These are phyloP conservation scores for Spheniscus humboldti DNA, from an alignment of 2,797 vertebrate genomes.

Conservation along the genomic window DNA sequence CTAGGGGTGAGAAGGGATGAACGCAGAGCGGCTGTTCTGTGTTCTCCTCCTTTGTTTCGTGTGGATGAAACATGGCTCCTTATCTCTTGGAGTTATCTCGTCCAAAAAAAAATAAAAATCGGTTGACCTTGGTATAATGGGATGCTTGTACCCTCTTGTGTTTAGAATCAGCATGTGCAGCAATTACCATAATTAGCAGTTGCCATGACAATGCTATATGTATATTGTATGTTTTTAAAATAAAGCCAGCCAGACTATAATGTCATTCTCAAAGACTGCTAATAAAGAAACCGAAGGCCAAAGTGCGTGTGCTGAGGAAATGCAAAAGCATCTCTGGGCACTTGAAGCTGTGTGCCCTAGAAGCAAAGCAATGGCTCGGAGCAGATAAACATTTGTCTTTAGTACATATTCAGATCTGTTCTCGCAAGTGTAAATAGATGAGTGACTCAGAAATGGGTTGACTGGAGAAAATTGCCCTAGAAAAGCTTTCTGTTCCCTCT, in stretches of 20 bases:
- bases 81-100: background rate
- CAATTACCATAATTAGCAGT: conserved; percentile 63
- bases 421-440: background rate
- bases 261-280: background rate
- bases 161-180: conserved; percentile 62
- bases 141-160: conserved; percentile 61
- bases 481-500: background rate
- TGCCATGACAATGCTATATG: conserved; percentile 69
- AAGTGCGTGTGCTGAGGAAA: background rate
- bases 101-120: background rate
- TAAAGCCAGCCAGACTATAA: conserved; percentile 41
- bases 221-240: conserved; percentile 12
- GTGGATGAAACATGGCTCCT: background rate
- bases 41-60: background rate
- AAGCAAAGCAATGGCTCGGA: background rate
- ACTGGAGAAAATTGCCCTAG: background rate
- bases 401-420: background rate
- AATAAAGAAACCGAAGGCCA: background rate
- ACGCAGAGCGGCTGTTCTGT: background rate
- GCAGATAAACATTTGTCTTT: background rate
- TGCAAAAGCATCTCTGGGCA: background rate
- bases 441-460: background rate
- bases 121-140: conserved; percentile 34
- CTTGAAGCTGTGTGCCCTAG: background rate
- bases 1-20: background rate